Evolutionary conservation across 2,888 invertebrate species (phyloP).

Genomic region (Lordiphosa fenestrarum): DNA sequence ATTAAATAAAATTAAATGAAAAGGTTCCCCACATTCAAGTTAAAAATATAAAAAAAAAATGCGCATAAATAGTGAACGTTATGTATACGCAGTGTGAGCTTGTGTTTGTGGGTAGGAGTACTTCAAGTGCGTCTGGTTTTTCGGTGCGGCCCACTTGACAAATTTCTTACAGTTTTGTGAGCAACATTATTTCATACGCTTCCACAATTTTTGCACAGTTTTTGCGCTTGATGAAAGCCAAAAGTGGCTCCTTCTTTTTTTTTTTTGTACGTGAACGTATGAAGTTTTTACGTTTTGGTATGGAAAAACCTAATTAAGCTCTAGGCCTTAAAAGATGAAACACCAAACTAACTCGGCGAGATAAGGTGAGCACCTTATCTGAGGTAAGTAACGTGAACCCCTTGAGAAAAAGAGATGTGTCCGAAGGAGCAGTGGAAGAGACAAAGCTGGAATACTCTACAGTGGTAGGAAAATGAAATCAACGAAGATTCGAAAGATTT

Average conservation of each 20-base stretch:
- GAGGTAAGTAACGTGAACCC: too few relatives aligned
- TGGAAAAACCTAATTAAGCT: background rate
- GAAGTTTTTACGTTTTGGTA: background rate
- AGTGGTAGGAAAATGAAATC: too few relatives aligned
- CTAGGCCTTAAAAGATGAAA: background rate
- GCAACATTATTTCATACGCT: slow-evolving; percentile 55
- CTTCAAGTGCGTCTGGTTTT: slow-evolving; percentile 8
- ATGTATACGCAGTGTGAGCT: slow-evolving; percentile 17
- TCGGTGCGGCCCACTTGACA: slow-evolving; percentile 61
- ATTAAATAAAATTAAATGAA: slow-evolving; percentile 70
- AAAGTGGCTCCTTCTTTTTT: slow-evolving; percentile 23
- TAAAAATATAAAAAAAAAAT: slow-evolving; percentile 54
- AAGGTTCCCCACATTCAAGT: slow-evolving; percentile 3
- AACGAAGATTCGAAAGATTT: too few relatives aligned
- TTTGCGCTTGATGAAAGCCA: slow-evolving; percentile 50
- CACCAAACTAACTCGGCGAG: background rate
- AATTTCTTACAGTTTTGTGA: slow-evolving; percentile 65
- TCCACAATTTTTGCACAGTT: slow-evolving; percentile 28
- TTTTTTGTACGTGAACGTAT: background rate
- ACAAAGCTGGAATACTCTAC: too few relatives aligned
- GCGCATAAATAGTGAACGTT: slow-evolving; percentile 65
- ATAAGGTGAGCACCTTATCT: too few relatives aligned
- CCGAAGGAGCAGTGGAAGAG: too few relatives aligned
- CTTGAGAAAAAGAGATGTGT: too few relatives aligned
- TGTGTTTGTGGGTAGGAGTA: slow-evolving; percentile 31